Evolutionary conservation across 2,113 vertebrate species (phyloP), one percentile per base, ranked within the genome.

Genomic region (Corythaeola cristata): DNA sequence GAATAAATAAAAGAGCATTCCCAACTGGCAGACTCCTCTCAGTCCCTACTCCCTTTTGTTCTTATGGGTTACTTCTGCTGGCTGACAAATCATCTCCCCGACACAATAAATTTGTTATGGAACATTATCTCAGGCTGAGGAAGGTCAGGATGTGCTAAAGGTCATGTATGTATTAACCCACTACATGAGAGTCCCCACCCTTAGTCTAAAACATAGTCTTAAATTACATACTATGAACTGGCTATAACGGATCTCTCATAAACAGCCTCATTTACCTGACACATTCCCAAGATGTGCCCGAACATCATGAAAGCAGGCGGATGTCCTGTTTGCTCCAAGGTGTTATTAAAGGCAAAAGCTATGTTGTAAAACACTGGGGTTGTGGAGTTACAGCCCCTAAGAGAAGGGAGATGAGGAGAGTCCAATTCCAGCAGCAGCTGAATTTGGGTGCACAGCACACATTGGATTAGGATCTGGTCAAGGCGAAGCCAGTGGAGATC

Each of bases 81-180:
- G 67, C 84, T 95, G 95, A 97, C 95, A 97, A 97, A 97, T 97
- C 96, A 97, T 97, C 93, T 97, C 88, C 81, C 75, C 0, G 4
- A 78, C 92, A 97, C 90, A 96, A 97, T 98, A 97, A 97, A 98
- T 98, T 97, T 97, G 97, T 96, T 96, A 95, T 95, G 96, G 96
- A 97, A 97, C 97, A 97, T 98, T 97, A 98, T 97, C 94, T 97
- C 95, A 91, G 96, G 91, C 87, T 96, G 88, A 81, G 96, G 96
- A 97, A 97, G 95, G 97, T 97, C 96, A 96, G 83, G 77, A 92
- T 96, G 76, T 92, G 97, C 82, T 97, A 97, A 97, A 97, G 98
- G 97, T 97, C 97, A 87, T 93, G 96, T 96, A 90, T 95, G 90
- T 82, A 97, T 98, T 97, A 98, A 96, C 96, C 93, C 53, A 93